phyloP scores from a whole-genome alignment of 2,113 vertebrate species.

The Dasypus novemcinctus region DNA sequence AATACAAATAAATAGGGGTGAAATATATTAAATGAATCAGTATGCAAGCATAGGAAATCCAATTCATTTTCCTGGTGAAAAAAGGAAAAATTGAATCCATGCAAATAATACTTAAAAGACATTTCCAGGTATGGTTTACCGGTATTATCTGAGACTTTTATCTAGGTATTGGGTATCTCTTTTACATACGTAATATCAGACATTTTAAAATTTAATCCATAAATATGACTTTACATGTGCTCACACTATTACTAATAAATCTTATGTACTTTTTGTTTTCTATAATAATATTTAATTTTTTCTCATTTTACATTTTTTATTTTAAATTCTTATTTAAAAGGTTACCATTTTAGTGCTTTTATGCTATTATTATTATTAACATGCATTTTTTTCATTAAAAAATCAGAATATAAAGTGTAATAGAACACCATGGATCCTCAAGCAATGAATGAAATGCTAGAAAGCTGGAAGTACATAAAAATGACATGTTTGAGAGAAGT shows the following conservation, averaged over 20 bases:
- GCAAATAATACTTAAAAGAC: constrained; percentile 10
- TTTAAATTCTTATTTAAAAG: not conserved
- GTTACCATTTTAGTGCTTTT: not conserved
- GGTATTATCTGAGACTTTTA: not conserved
- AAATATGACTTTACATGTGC: not conserved
- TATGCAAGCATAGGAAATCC: not conserved
- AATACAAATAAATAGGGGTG: not conserved
- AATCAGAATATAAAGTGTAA: not conserved
- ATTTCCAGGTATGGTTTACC: not conserved
- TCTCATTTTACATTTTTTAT: not conserved
- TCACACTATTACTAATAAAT: not conserved
- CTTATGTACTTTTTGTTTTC: not conserved
- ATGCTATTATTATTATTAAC: not conserved
- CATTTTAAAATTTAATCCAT: not conserved
- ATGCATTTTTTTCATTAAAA: not conserved
- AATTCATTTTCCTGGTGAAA: constrained; percentile 8
- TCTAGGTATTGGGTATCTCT: not conserved
- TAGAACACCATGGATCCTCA: rapidly evolving
- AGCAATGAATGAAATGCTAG: not conserved
- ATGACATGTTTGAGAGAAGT: not conserved
- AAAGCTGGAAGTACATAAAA: not conserved
- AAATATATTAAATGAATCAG: not conserved
- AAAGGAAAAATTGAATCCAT: constrained; percentile 17
- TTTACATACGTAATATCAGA: not conserved
- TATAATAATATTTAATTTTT: not conserved